These are phyloP conservation scores for Morinoia aosen DNA, from an alignment of 2,888 invertebrate species.

Conservation along the genomic window DNA sequence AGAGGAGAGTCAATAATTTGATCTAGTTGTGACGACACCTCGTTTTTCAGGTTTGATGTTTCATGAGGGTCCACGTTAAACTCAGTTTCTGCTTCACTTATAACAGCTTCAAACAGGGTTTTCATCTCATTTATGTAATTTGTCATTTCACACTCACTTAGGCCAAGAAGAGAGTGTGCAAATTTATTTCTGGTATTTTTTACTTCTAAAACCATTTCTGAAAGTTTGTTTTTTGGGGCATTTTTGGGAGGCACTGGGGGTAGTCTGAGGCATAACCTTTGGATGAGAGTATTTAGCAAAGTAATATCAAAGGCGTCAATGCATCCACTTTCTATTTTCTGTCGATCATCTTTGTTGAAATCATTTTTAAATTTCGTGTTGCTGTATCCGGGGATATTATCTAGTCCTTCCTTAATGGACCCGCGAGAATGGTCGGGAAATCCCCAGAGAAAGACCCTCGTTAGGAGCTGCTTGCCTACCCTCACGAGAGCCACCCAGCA, in stretches of 20 bases:
- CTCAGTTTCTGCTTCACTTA: slow-evolving; percentile 22
- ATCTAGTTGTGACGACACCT: neutral
- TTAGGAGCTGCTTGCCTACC: slow-evolving; percentile 35
- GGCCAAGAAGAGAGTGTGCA: slow-evolving; percentile 24
- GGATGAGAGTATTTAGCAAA: slow-evolving; percentile 35
- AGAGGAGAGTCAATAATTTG: slow-evolving; percentile 30
- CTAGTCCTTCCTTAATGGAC: neutral
- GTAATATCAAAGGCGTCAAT: slow-evolving; percentile 33
- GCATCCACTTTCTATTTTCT: slow-evolving; percentile 27
- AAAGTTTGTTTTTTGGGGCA: neutral
- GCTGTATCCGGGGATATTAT: slow-evolving; percentile 18
- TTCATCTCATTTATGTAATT: slow-evolving; percentile 49
- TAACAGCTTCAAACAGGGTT: neutral
- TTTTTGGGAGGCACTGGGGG: neutral
- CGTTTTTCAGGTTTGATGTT: slow-evolving; percentile 12
- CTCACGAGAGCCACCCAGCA: slow-evolving; percentile 50
- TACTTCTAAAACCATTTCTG: neutral
- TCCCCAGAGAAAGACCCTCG: neutral
- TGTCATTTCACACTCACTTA: slow-evolving; percentile 29
- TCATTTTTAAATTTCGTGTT: slow-evolving; percentile 39
- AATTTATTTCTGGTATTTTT: slow-evolving; percentile 49
- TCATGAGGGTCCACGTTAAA: slow-evolving; percentile 25
- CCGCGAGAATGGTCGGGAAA: neutral
- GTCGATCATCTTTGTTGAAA: slow-evolving; percentile 50
- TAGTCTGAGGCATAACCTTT: slow-evolving; percentile 5